Percentiles rank a stretch among this genome's conserved stretches.
These are phyloP conservation scores for Struthio camelus DNA, from an alignment of 2,113 vertebrate species.

Conservation along the genomic window DNA sequence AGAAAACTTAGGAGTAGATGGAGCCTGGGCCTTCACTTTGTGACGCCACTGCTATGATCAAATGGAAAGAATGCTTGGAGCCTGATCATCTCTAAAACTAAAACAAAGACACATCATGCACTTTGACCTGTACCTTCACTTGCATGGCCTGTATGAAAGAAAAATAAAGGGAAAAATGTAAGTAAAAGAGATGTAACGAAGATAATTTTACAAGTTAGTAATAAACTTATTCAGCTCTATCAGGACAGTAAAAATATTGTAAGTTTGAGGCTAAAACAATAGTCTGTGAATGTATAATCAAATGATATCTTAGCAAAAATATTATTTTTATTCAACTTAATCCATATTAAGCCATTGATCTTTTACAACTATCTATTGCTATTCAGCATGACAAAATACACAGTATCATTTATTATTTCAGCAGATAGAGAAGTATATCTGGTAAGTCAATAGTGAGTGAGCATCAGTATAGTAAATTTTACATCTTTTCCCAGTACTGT, in stretches of 20 bases:
- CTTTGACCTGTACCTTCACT: constrained; percentile 89
- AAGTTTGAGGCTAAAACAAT: background rate
- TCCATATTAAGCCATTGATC: background rate
- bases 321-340: background rate
- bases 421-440: background rate
- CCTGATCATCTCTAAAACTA: constrained; percentile 73
- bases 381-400: background rate
- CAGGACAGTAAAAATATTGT: background rate
- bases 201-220: constrained; percentile 37
- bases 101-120: constrained; percentile 84
- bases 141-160: constrained; percentile 88
- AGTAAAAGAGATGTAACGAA: constrained; percentile 71
- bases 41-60: constrained; percentile 78
- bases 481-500: background rate
- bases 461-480: background rate
- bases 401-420: background rate
- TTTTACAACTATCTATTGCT: background rate
- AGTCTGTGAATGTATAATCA: background rate
- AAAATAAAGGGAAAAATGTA: constrained; percentile 76
- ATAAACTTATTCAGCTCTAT: constrained; percentile 41
- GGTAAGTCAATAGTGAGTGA: background rate
- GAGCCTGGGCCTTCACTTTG: constrained; percentile 45
- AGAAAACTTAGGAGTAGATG: background rate
- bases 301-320: background rate
- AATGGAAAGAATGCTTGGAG: constrained; percentile 70